A percentile compares a stretch with the other conserved stretches of the same genome.
phyloP scores from a whole-genome alignment of 1,140 invertebrate species.

The Tetragnatha versicolor region DNA sequence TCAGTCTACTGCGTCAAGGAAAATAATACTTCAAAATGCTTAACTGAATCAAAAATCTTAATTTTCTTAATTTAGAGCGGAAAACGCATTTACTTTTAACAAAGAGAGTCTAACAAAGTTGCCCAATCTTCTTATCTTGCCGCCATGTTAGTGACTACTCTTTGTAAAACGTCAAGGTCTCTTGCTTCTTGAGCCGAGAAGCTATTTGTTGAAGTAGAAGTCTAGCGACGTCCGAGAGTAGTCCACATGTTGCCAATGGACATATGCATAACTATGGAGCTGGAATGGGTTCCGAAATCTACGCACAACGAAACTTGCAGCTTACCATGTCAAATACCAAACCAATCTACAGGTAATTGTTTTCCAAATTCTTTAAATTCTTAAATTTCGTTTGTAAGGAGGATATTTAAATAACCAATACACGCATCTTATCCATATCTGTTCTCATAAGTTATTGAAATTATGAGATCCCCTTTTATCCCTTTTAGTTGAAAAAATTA shows the following conservation, averaged over 20 bases:
- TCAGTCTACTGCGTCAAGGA: too few relatives aligned
- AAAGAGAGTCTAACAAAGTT: background rate
- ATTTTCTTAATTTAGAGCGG: slow-evolving; percentile 22
- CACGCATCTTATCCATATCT: too few relatives aligned
- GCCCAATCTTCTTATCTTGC: background rate
- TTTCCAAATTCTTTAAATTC: background rate
- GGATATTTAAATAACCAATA: background rate
- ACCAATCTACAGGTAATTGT: background rate
- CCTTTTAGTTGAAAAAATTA: too few relatives aligned
- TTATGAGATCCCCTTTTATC: too few relatives aligned
- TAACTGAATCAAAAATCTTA: too few relatives aligned
- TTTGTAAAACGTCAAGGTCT: background rate
- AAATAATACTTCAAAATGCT: too few relatives aligned
- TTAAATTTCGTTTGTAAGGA: background rate
- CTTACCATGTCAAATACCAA: background rate
- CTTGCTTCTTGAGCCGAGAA: slow-evolving; percentile 4
- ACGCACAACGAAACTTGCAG: background rate
- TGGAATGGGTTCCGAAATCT: slow-evolving; percentile 37
- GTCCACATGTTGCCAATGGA: slow-evolving; percentile 48
- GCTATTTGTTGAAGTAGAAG: background rate
- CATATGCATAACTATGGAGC: slow-evolving; percentile 48
- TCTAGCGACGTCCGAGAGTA: background rate
- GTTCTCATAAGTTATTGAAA: too few relatives aligned
- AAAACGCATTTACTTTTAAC: background rate
- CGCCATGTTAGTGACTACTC: background rate